A percentile compares a stretch with the other conserved stretches of the same genome.
Evolutionary conservation across 2,797 vertebrate species (phyloP).

Genomic region (Hirundo rustica): DNA sequence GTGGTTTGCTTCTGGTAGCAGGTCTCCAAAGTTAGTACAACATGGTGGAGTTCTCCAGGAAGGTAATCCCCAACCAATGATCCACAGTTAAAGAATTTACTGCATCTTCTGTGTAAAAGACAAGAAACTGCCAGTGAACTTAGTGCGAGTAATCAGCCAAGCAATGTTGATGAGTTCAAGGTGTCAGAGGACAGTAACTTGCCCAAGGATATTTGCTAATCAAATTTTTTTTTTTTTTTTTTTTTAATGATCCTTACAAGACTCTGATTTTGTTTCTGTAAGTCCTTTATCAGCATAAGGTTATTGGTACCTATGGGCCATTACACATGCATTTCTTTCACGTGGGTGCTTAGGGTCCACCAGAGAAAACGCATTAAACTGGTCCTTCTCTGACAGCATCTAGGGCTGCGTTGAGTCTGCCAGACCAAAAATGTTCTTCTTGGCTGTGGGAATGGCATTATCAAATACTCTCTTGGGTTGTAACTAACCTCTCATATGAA

Average conservation of each 20-base stretch:
- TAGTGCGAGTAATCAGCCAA: background rate
- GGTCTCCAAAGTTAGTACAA: background rate
- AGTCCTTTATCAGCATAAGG: background rate
- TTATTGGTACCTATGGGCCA: background rate
- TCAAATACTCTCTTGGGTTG: background rate
- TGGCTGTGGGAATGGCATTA: background rate
- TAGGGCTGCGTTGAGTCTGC: background rate
- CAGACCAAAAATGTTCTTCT: background rate
- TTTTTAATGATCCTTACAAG: background rate
- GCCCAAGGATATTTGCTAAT: background rate
- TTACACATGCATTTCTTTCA: background rate
- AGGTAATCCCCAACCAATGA: background rate
- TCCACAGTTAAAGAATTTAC: background rate
- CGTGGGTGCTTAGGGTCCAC: background rate
- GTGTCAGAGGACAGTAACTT: background rate
- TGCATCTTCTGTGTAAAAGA: background rate
- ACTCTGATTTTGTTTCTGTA: background rate
- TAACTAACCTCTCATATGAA: background rate
- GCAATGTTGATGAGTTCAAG: background rate
- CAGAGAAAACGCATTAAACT: background rate
- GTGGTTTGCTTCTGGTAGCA: background rate
- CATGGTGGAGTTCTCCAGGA: background rate
- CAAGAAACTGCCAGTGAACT: background rate
- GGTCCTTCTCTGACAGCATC: background rate
- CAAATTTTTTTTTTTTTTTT: background rate